Evolutionary conservation across 35 echinoderm and acorn worm species (phyloP).

Genomic region (Apostichopus californicus): DNA sequence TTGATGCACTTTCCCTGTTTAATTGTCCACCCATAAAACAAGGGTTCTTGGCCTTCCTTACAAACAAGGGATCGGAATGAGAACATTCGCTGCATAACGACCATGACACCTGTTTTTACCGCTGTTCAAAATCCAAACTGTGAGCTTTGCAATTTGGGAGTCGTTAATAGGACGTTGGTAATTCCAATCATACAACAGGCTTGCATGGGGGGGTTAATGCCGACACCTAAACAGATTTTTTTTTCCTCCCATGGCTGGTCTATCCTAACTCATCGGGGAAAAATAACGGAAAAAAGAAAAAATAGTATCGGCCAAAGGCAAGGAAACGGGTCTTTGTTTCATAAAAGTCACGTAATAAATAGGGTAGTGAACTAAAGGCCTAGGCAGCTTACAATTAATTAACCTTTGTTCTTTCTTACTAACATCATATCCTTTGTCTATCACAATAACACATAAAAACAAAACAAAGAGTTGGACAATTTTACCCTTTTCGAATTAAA

Average conservation of each 20-base stretch:
- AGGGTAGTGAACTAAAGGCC: background rate
- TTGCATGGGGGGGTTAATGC: background rate
- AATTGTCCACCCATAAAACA: background rate
- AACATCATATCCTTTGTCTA: too few species aligned
- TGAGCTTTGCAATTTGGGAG: slow-evolving; percentile 7
- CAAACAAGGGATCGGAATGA: background rate
- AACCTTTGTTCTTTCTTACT: background rate
- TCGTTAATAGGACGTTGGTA: background rate
- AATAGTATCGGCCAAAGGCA: background rate
- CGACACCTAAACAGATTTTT: background rate
- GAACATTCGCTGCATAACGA: background rate
- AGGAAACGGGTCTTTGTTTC: background rate
- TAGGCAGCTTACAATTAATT: background rate
- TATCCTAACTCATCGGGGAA: background rate
- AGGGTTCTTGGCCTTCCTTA: background rate
- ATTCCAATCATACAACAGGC: slow-evolving; percentile 1
- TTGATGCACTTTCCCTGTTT: background rate
- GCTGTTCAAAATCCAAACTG: background rate
- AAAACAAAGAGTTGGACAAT: too few species aligned
- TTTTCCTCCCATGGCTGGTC: background rate
- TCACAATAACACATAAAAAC: too few species aligned
- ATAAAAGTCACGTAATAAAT: background rate
- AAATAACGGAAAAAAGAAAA: background rate
- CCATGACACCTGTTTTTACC: slow-evolving; percentile 5
- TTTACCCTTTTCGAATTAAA: too few species aligned